phyloP scores from a whole-genome alignment of 2,888 invertebrate species.

The Dasysyrphus albostriatus region DNA sequence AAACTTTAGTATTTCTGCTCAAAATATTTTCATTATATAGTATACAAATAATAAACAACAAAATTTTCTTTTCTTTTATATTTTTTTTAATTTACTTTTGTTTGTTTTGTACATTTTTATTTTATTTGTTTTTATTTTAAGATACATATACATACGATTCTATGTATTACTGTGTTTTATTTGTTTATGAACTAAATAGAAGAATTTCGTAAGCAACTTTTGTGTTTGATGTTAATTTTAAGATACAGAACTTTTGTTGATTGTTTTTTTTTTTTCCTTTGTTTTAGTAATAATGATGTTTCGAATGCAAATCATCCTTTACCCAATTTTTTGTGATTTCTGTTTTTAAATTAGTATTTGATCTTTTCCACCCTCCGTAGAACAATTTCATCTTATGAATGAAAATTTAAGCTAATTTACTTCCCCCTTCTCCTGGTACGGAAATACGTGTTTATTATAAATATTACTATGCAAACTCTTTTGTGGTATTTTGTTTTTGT shows the following conservation, averaged over 20 bases:
- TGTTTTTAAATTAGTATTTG: constrained; percentile 31
- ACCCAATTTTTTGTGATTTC: constrained; percentile 23
- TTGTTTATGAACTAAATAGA: constrained; percentile 67
- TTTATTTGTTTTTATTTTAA: constrained; percentile 77
- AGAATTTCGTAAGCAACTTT: constrained; percentile 66
- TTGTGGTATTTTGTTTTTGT: constrained; percentile 27
- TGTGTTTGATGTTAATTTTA: constrained; percentile 47
- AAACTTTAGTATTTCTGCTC: constrained; percentile 75
- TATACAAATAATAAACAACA: constrained; percentile 66
- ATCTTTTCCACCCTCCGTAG: constrained; percentile 43
- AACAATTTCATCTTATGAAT: constrained; percentile 46
- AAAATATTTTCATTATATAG: constrained; percentile 77
- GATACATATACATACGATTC: constrained; percentile 77
- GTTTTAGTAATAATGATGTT: constrained; percentile 36
- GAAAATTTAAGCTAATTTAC: constrained; percentile 17
- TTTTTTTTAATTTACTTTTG: constrained; percentile 71
- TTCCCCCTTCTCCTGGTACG: constrained; percentile 45
- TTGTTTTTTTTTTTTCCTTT: constrained; percentile 29
- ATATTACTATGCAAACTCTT: constrained; percentile 67
- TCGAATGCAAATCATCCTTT: constrained; percentile 47
- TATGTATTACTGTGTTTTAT: constrained; percentile 71
- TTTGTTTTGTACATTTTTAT: constrained; percentile 77
- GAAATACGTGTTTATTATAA: constrained; percentile 57
- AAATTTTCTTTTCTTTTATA: constrained; percentile 50
- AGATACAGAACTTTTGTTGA: constrained; percentile 52